Percentiles rank a stretch among this genome's conserved stretches.
These are phyloP conservation scores for Microcebus tavaratra DNA, from an alignment of 2,113 vertebrate species.

Conservation along the genomic window DNA sequence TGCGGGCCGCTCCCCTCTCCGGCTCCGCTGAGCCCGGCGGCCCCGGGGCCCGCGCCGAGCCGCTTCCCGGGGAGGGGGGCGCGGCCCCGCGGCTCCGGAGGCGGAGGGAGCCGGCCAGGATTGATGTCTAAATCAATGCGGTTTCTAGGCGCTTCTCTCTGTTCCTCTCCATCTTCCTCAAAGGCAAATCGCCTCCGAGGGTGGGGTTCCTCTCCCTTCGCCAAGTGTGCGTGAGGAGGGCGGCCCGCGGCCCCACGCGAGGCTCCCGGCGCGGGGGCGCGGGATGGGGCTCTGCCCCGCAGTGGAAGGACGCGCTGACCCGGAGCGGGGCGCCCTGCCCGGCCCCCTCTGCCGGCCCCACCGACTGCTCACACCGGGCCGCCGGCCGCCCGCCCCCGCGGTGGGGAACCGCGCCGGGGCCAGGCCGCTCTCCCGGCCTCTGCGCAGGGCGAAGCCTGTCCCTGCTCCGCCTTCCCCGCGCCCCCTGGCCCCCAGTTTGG, in stretches of 20 bases:
- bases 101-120: slow-evolving; percentile 62
- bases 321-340: not conserved
- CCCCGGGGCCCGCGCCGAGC: not conserved
- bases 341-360: not conserved
- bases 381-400: not conserved
- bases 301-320: not conserved
- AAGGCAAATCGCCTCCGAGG: slow-evolving; percentile 41
- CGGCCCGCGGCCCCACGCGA: not conserved
- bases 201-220: slow-evolving; percentile 1
- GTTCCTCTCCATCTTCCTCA: slow-evolving; percentile 62
- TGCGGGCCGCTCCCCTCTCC: not conserved
- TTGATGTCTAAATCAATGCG: slow-evolving; percentile 82
- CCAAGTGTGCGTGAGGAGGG: not conserved
- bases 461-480: not conserved
- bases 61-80: not conserved
- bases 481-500: not conserved
- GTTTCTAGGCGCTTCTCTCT: slow-evolving; percentile 72
- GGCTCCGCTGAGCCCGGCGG: not conserved
- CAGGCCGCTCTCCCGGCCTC: not conserved
- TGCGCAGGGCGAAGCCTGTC: not conserved
- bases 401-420: not conserved
- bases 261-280: not conserved
- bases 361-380: not conserved
- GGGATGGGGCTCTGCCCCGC: not conserved
- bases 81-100: not conserved